Conservation (phyloP, 92 coral and sea anemone genomes). For the Porites divaricata region DNA sequence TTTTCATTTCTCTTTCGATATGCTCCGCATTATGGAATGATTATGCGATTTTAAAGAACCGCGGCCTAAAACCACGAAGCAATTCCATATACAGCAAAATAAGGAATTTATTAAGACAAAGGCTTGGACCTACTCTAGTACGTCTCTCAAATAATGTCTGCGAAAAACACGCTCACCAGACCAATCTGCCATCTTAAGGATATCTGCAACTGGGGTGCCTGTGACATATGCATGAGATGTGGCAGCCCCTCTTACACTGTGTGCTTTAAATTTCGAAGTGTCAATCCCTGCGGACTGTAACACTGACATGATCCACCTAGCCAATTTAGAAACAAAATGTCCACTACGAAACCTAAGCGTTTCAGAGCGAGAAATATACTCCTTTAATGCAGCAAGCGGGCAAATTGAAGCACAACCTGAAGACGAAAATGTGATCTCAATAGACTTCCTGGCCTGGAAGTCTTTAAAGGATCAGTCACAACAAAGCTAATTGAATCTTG, state of each 20-base stretch:
- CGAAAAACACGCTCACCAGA: no score
- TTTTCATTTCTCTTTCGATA: no score
- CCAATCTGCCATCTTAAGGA: neutral
- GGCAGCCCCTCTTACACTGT: no score
- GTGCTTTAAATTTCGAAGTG: neutral
- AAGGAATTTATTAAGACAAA: no score
- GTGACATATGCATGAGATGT: neutral
- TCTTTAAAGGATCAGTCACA: constrained; percentile 53
- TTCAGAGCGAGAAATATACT: constrained; percentile 38
- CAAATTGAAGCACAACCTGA: no score
- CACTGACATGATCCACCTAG: constrained; percentile 61
- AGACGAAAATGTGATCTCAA: neutral
- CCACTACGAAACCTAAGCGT: constrained; percentile 30
- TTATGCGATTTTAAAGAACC: constrained; percentile 14
- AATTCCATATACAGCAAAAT: neutral
- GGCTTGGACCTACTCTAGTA: no score
- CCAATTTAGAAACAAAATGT: no score
- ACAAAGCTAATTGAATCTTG: constrained; percentile 34
- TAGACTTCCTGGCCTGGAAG: constrained; percentile 61
- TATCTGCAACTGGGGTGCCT: constrained; percentile 38
- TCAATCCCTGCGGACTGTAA: constrained; percentile 26
- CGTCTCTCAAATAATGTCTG: no score
- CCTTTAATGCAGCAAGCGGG: no score
- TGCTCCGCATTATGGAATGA: neutral
- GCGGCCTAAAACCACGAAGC: neutral